Evolutionary conservation across 64 coral and sea anemone genomes (phyloP), one percentile per base, ranked within the genome.

Genomic region (Orbicella faveolata): DNA sequence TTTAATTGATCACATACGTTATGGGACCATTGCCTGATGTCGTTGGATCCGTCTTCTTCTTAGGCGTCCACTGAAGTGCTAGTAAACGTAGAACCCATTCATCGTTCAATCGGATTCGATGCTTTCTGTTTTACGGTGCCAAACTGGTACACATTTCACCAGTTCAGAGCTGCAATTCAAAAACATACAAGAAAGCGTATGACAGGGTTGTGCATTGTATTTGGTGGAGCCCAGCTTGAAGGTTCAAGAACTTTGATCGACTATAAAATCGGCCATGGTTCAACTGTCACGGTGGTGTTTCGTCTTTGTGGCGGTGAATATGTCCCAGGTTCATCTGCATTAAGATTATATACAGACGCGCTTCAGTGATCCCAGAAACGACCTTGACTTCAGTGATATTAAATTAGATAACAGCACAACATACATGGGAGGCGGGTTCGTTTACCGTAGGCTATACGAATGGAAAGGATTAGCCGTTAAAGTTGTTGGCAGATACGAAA

Each of bases 381-480:
- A 95, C 53, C 91, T 44, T 62, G 83, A 95, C 30, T 95, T 95
- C 35, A 95, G 53, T n/a, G 54, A 88, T 12, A 21, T 51, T 21
- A 59, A 52, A n/a, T n/a, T n/a, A 34, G 84, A 95, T 88, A 89
- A 95, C 16, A 89, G 89, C 61, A 76, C 59, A 15, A 91, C 0
- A 3, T 95, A 95, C 59, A 41, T 88, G 77, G 75, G 89, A 61
- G 94, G 94, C 25, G 93, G 73, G 4, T 83, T 76, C 44, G 51
- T 65, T 34, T 95, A 92, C 78, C 61, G 75, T 15, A 67, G 94
- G 21, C 94, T 89, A 3, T 95, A 92, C 55, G 94, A 89, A 3
- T 95, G 94, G 94, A 88, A 88, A 12, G 76, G 89, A 70, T 18
- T 88, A 34, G 94, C 89, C 9, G 34, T 95, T 33, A 95, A 95